Percentiles rank a stretch among this genome's conserved stretches.
Conservation (phyloP, 1,140 invertebrate species). For the Cydia amplana region DNA sequence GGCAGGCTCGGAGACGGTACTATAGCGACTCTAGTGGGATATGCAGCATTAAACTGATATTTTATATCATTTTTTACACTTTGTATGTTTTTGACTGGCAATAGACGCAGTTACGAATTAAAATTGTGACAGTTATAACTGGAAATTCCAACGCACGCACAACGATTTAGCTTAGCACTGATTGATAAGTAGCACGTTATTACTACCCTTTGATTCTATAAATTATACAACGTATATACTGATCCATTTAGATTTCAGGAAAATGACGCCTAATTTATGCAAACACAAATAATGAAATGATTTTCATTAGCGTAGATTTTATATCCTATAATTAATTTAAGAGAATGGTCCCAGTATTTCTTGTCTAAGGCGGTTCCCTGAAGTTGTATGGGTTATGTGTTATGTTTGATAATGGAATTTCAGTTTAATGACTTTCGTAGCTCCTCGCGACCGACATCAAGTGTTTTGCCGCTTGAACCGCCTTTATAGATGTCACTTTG, state of each 20-base stretch:
- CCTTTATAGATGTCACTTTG: conserved; percentile 63
- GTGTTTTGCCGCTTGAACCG: conserved; percentile 58
- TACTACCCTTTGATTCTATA: no score
- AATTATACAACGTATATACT: neutral
- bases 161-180: no score
- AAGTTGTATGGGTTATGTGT: conserved; percentile 22
- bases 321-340: conserved; percentile 17
- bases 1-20: conserved; percentile 16
- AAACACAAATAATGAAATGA: conserved; percentile 4
- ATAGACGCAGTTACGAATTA: no score
- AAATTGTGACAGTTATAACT: no score
- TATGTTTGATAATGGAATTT: conserved; percentile 28
- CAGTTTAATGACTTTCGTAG: conserved; percentile 44
- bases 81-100: no score
- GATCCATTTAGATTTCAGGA: neutral
- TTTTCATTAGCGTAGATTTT: conserved; percentile 17
- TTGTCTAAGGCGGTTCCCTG: neutral
- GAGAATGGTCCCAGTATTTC: conserved; percentile 15
- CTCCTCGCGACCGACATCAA: conserved; percentile 47
- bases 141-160: neutral
- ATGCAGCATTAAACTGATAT: neutral
- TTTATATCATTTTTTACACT: neutral
- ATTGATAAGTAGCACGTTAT: no score
- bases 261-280: neutral
- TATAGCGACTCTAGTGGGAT: neutral